Evolutionary conservation across 2,888 invertebrate species (phyloP), one percentile per base, ranked within the genome.

Genomic region (Mongoloraphidia duomilia): DNA sequence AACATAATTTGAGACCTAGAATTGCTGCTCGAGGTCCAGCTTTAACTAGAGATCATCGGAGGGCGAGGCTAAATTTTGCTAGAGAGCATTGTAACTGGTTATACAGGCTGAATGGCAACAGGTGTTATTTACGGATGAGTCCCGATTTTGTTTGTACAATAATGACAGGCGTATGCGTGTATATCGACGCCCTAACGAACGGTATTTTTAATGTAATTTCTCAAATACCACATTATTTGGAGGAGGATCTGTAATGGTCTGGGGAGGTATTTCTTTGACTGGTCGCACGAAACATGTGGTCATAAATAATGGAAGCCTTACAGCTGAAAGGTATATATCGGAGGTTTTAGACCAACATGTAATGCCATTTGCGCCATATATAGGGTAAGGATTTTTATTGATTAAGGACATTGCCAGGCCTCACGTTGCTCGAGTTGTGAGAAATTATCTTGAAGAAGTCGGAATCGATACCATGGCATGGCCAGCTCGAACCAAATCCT

Each of bases 101-200:
- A n/a, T 6, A 3, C 11, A 34, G 2, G 41, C 41, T 6, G 9
- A 47, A 14, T 47, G 41, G 41, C 17, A 26, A n/a, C 17, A 47
- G 26, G 47, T 47, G 11, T 34, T 47, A 6, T 47, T 47, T 17
- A 5, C 41, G 8, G 35, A 47, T 14, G 47, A 47, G 33, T 34
- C 26, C 2, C 38, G 46, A 12, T 46, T 46, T 34, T 38, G 38
- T 10, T 5, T n/a, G n/a, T n/a, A n/a, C n/a, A n/a, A 12, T 17
- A 38, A 6, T 9, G 39, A 47, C 12, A 10, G 33, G n/a, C 8
- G 41, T 12, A 5, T 40, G n/a, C 39, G 33, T 34, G 40, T 40
- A 11, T 47, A 12, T 34, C 47, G 47, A 8, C 41, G 47, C 34
- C 40, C 13, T 2, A 13, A 41, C 3, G 33, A 17, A 9, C 47